These are phyloP conservation scores for Anguilla pacifica DNA, from an alignment of 2,797 vertebrate genomes.

Conservation along the genomic window DNA sequence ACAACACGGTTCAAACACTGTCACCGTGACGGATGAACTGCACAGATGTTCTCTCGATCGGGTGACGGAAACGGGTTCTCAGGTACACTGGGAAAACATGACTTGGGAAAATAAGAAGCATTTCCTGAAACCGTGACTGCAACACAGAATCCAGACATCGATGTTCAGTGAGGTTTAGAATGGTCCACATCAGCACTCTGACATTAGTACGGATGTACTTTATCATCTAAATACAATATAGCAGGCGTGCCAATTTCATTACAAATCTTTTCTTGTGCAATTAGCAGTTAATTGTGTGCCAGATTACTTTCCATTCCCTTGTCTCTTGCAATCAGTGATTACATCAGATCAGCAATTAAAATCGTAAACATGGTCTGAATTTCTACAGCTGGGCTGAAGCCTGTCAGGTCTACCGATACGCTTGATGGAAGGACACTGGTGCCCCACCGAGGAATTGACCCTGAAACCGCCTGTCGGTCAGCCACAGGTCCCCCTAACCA, in stretches of 20 bases:
- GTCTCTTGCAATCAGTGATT: neutral
- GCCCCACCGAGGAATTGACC: neutral
- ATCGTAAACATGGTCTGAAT: neutral
- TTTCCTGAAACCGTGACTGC: too few species aligned
- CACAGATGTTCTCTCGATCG: neutral
- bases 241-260: neutral
- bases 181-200: too few species aligned
- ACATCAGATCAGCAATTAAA: neutral
- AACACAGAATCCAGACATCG: too few species aligned
- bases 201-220: too few species aligned
- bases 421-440: neutral
- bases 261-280: neutral
- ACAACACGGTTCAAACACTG: neutral
- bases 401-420: neutral
- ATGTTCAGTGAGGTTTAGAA: too few species aligned
- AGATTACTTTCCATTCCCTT: neutral
- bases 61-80: neutral
- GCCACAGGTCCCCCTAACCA: neutral
- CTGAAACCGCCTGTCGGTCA: neutral
- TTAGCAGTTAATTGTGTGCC: neutral
- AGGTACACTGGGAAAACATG: neutral
- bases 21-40: neutral
- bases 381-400: neutral
- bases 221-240: neutral
- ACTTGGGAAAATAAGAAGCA: neutral